Evolutionary conservation across 1,140 invertebrate species (phyloP).

Genomic region (Mizuhopecten yessoensis): DNA sequence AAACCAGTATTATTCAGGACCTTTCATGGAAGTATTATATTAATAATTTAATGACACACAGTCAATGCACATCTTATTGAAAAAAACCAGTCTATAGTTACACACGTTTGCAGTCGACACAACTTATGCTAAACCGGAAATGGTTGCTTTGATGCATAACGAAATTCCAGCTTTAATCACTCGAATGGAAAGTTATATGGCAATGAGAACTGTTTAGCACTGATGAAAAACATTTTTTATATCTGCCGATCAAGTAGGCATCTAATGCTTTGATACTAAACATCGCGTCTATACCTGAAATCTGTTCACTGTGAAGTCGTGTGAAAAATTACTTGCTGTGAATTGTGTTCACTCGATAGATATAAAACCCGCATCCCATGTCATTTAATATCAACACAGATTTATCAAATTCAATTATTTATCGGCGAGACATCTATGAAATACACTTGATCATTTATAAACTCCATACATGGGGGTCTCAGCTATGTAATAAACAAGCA

Average conservation of each 20-base stretch:
- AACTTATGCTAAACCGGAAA: background rate
- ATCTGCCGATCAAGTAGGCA: too few species aligned
- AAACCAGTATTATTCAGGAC: background rate
- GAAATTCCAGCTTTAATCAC: background rate
- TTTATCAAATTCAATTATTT: constrained; percentile 17
- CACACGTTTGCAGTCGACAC: too few species aligned
- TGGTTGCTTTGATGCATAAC: background rate
- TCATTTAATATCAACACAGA: background rate
- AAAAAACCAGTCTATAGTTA: background rate
- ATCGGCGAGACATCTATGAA: background rate
- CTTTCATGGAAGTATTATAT: background rate
- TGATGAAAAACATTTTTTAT: background rate
- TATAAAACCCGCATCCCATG: background rate
- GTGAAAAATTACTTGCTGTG: background rate
- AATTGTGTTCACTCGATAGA: background rate
- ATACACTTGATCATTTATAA: constrained; percentile 15
- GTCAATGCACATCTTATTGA: background rate
- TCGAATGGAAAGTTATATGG: background rate
- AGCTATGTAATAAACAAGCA: background rate
- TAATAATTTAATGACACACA: background rate
- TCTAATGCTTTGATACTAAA: too few species aligned
- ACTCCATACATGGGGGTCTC: background rate
- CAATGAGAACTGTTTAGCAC: background rate
- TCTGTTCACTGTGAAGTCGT: background rate
- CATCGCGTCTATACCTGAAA: background rate